Percentiles rank a stretch among this genome's conserved stretches.
Evolutionary conservation across 2,888 invertebrate species (phyloP).

Genomic region (Lasioglossum lativentre): DNA sequence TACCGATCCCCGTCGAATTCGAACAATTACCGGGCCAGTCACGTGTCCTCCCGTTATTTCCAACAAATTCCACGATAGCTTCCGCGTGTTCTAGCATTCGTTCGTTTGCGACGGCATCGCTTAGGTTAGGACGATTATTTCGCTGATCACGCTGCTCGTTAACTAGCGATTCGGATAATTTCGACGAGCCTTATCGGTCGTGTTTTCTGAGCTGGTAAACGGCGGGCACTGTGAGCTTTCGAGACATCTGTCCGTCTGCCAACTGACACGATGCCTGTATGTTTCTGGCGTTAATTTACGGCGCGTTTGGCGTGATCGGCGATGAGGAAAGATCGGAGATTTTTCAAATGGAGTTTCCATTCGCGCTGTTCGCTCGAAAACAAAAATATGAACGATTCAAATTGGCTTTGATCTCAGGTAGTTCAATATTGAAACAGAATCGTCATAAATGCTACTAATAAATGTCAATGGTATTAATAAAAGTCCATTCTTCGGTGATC

Average conservation of each 20-base stretch:
- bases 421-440: background rate
- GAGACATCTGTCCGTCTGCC: slow-evolving; percentile 9
- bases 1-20: slow-evolving; percentile 53
- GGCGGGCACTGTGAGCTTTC: background rate
- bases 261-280: background rate
- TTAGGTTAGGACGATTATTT: background rate
- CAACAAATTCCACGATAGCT: slow-evolving; percentile 18
- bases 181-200: background rate
- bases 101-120: background rate
- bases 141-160: slow-evolving; percentile 16
- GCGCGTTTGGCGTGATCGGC: background rate
- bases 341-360: background rate
- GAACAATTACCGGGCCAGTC: slow-evolving; percentile 52
- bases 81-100: slow-evolving; percentile 20
- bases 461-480: too few species aligned
- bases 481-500: too few species aligned
- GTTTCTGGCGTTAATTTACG: slow-evolving; percentile 4
- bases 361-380: background rate
- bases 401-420: background rate
- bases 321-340: background rate
- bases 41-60: slow-evolving; percentile 14
- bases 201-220: background rate
- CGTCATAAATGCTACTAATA: background rate
- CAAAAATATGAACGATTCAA: background rate
- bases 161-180: background rate